Evolutionary conservation across 2,888 invertebrate species (phyloP).

Genomic region (Zygothrica quintamaculata): DNA sequence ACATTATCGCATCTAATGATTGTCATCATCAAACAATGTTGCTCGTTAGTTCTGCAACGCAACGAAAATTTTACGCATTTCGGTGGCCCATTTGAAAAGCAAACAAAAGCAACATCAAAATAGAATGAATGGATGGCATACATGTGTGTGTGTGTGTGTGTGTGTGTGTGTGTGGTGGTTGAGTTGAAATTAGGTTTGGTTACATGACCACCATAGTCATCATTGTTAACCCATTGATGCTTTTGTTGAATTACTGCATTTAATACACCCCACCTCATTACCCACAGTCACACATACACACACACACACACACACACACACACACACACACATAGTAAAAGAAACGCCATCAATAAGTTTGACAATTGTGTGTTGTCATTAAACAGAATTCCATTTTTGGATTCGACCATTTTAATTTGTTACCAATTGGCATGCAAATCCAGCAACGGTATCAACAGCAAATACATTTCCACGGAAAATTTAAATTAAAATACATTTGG

Average conservation of each 20-base stretch:
- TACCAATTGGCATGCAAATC: slow-evolving; percentile 51
- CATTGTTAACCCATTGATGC: slow-evolving; percentile 38
- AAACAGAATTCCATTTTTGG: slow-evolving; percentile 62
- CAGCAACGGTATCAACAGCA: slow-evolving; percentile 23
- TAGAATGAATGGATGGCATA: neutral
- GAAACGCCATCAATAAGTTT: neutral
- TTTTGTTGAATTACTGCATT: slow-evolving; percentile 33
- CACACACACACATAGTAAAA: too few species aligned
- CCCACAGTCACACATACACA: neutral
- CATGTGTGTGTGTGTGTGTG: too few species aligned
- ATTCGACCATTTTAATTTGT: slow-evolving; percentile 53
- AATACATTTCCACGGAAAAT: slow-evolving; percentile 35
- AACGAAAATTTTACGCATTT: slow-evolving; percentile 46
- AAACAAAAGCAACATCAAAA: slow-evolving; percentile 28
- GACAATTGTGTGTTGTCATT: slow-evolving; percentile 30
- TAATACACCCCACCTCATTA: slow-evolving; percentile 1
- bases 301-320: slow-evolving; percentile 1
- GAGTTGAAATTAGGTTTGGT: slow-evolving; percentile 1
- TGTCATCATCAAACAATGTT: slow-evolving; percentile 79
- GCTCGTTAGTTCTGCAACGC: slow-evolving; percentile 70
- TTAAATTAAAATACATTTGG: slow-evolving; percentile 72
- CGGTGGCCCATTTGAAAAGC: slow-evolving; percentile 33
- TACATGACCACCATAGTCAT: slow-evolving; percentile 2
- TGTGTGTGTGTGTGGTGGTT: too few species aligned
- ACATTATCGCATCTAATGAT: slow-evolving; percentile 82